Evolutionary conservation across 1,140 invertebrate species (phyloP).

Genomic region (Trichonephila inaurata): DNA sequence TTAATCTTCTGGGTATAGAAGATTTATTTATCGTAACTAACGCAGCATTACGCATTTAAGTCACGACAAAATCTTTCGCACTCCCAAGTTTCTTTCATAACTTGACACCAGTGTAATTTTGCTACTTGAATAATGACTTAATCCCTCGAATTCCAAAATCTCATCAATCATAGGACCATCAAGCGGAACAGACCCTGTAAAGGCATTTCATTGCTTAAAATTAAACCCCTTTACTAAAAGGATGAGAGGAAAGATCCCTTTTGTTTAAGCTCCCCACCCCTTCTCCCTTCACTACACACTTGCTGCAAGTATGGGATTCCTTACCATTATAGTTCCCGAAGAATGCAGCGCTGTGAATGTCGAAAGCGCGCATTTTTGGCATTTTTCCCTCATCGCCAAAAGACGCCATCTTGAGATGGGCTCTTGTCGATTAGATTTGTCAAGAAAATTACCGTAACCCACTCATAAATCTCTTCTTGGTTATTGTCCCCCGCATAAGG

Average conservation of each 20-base stretch:
- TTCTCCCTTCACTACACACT: background rate
- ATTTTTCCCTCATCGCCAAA: slow-evolving; percentile 47
- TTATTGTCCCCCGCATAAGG: slow-evolving; percentile 25
- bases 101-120: slow-evolving; percentile 49
- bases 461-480: slow-evolving; percentile 47
- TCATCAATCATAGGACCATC: slow-evolving; percentile 39
- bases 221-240: slow-evolving; percentile 46
- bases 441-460: slow-evolving; percentile 44
- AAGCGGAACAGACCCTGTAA: slow-evolving; percentile 10
- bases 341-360: slow-evolving; percentile 42
- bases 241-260: slow-evolving; percentile 18
- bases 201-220: slow-evolving; percentile 50
- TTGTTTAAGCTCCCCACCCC: background rate
- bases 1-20: slow-evolving; percentile 31
- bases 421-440: slow-evolving; percentile 62
- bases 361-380: slow-evolving; percentile 44
- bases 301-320: slow-evolving; percentile 39
- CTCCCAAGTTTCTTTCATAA: slow-evolving; percentile 26
- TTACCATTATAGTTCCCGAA: slow-evolving; percentile 8
- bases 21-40: slow-evolving; percentile 29
- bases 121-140: slow-evolving; percentile 51
- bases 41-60: slow-evolving; percentile 47
- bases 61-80: slow-evolving; percentile 42
- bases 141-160: slow-evolving; percentile 51
- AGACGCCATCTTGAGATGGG: slow-evolving; percentile 38